Conservation (phyloP, 2,888 invertebrate genomes). For the Argyra leucocephala region DNA sequence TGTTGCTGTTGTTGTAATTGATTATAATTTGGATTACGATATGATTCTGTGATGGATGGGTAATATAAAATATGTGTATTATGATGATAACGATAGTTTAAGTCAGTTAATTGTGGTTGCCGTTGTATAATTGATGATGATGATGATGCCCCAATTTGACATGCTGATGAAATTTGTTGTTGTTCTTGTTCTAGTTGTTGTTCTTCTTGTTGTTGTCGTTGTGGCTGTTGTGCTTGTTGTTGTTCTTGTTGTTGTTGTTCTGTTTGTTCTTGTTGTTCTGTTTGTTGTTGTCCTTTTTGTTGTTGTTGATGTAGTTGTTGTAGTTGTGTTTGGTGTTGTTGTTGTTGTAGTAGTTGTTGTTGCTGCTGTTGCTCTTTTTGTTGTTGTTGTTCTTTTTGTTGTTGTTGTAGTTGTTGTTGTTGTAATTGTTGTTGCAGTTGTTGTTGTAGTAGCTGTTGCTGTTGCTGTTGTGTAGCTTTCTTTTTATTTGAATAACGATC, state of each 20-base stretch:
- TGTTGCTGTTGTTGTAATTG: background rate
- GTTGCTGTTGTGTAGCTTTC: slow-evolving; percentile 41
- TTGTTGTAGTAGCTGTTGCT: slow-evolving; percentile 43
- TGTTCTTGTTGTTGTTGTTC: no score
- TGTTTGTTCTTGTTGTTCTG: slow-evolving; percentile 19
- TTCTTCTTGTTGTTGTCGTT: no score
- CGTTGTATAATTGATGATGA: background rate
- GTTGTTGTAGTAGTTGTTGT: slow-evolving; percentile 30
- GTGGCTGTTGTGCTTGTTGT: no score
- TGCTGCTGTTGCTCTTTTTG: background rate
- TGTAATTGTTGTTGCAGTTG: no score
- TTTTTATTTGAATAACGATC: slow-evolving; percentile 39
- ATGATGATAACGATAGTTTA: slow-evolving; percentile 31
- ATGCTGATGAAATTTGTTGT: slow-evolving; percentile 14
- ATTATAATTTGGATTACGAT: background rate
- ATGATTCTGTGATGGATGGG: background rate
- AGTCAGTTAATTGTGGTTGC: slow-evolving; percentile 14
- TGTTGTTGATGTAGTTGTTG: no score
- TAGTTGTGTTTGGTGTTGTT: no score
- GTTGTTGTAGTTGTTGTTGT: background rate
- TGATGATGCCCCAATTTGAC: background rate
- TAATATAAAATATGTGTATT: slow-evolving; percentile 20
- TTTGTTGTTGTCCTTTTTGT: no score
- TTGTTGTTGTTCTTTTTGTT: no score
- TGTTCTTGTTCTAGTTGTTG: slow-evolving; percentile 13